Evolutionary conservation across 2,113 vertebrate species (phyloP).

Genomic region (Ramphastos sulfuratus): DNA sequence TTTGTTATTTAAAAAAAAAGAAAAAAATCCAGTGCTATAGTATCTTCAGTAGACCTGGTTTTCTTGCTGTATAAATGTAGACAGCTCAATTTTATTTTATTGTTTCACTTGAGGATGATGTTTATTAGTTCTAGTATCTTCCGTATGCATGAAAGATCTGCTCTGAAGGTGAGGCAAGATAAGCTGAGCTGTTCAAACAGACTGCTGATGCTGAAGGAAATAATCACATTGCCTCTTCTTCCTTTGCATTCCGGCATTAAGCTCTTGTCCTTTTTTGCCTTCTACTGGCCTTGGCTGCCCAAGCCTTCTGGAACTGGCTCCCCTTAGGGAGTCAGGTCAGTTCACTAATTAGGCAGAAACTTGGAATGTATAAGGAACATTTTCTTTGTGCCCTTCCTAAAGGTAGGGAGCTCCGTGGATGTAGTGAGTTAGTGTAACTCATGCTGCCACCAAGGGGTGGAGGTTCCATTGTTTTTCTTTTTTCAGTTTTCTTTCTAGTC

Average conservation of each 20-base stretch:
- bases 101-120: background rate
- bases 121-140: background rate
- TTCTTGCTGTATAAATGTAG: background rate
- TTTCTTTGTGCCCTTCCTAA: background rate
- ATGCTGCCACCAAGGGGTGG: constrained; percentile 29
- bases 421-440: background rate
- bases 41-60: background rate
- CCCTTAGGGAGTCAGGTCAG: background rate
- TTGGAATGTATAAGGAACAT: accelerated
- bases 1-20: background rate
- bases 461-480: background rate
- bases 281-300: background rate
- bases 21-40: background rate
- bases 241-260: background rate
- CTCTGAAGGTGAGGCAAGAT: background rate
- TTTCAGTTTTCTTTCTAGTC: accelerated
- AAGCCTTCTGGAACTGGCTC: background rate
- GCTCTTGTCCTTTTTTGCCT: background rate
- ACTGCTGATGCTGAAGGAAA: background rate
- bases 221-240: background rate
- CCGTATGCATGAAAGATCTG: background rate
- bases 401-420: background rate
- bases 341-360: background rate
- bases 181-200: background rate
- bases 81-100: background rate